These are phyloP conservation scores for Ichneumoninae sp. DNA, from an alignment of 2,888 invertebrate species.

Conservation along the genomic window DNA sequence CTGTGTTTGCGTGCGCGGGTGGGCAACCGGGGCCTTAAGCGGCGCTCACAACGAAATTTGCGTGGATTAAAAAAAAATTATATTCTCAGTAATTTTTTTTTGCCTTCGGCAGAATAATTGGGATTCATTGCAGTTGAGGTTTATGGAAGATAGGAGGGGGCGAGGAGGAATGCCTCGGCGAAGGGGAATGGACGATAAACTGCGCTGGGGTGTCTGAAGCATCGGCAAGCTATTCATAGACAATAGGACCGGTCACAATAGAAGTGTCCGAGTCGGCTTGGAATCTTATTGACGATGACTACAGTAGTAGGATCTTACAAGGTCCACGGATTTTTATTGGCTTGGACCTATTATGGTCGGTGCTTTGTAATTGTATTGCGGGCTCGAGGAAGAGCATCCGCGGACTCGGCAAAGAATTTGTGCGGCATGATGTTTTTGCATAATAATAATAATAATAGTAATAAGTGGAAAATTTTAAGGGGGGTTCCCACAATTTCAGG, in stretches of 20 bases:
- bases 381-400: conserved; percentile 2
- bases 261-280: not conserved
- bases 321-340: conserved; percentile 13
- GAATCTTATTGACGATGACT: not conserved
- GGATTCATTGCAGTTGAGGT: not conserved
- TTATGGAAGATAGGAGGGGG: too few species aligned
- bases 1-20: conserved; percentile 78
- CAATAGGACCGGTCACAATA: not conserved
- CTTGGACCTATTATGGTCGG: not conserved
- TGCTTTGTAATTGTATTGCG: conserved; percentile 35
- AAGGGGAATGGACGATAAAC: not conserved
- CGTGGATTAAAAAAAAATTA: not conserved
- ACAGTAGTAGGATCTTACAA: not conserved
- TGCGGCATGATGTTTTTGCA: not conserved
- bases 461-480: not conserved
- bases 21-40: conserved; percentile 78
- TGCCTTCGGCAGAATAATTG: not conserved
- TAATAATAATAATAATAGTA: not conserved
- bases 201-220: not conserved
- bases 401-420: not conserved
- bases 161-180: not conserved
- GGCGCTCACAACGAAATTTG: conserved; percentile 73
- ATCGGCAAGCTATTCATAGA: not conserved
- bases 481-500: too few species aligned
- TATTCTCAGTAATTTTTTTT: too few species aligned